Conservation (phyloP, 2,888 invertebrate species). For the Cistogaster globosa region DNA sequence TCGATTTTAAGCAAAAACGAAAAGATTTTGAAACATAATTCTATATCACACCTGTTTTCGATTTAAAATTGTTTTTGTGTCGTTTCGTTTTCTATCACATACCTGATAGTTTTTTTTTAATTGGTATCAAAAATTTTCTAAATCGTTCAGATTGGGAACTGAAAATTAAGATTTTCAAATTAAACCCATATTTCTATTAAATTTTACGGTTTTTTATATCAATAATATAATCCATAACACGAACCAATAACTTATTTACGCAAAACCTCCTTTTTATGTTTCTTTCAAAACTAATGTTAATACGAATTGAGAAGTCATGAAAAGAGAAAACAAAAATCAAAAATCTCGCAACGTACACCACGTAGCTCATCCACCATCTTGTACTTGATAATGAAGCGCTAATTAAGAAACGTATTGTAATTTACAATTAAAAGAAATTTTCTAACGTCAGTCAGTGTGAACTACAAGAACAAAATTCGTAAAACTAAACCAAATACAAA, state of each 20-base stretch:
- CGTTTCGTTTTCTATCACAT: no score
- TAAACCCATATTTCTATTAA: no score
- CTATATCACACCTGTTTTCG: no score
- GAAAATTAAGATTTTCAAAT: no score
- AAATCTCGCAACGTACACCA: constrained; percentile 41
- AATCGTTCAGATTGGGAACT: no score
- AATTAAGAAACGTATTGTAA: constrained; percentile 63
- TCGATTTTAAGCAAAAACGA: no score
- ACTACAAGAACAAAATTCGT: constrained; percentile 10
- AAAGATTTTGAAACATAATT: no score
- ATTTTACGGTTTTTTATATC: no score
- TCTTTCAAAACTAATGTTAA: neutral
- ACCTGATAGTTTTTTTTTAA: no score
- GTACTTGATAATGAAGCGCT: constrained; percentile 70
- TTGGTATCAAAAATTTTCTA: no score
- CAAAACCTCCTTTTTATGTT: neutral
- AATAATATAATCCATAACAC: no score
- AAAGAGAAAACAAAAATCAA: neutral
- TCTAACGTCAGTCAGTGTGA: constrained; percentile 42
- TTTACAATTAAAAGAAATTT: constrained; percentile 33
- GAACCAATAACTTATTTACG: neutral
- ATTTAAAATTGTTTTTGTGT: no score
- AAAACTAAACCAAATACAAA: neutral
- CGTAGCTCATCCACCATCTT: constrained; percentile 49
- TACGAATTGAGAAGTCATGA: neutral